Evolutionary conservation across 2,888 invertebrate genomes (phyloP), one percentile per base, ranked within the genome.

Genomic region (Hyppa rectilinea): DNA sequence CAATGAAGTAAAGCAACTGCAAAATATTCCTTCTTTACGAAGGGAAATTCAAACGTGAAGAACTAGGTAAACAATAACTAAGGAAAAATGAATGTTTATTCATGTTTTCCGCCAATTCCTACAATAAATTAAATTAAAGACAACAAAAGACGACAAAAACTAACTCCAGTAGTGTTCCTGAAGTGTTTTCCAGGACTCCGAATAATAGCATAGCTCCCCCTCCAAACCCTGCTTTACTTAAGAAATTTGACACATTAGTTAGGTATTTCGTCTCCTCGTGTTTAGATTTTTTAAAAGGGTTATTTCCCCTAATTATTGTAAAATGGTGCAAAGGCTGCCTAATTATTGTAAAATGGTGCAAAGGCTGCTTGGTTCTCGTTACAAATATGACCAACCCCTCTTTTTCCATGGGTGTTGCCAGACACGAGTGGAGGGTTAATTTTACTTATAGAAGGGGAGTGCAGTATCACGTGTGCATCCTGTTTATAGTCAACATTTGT

Each of bases 31-130:
- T 4, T 29, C 12, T 49, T 47, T 52, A 0, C 31, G 14, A 78
- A 56, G 36, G 49, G 55, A 53, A 58, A 40, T 75, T n/a, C 34
- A 67, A 47, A 7, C 31, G 6, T 38, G 4, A 40, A 50, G 14
- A 78, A 61, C 26, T 38, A 53, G 4, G 36, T 68, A 59, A 80
- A 63, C 26, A 63, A 53, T 38, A 58, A 49, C 26, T 43, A 17
- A 53, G 69, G 36, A 78, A 60, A 77, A 80, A 6, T 52, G 0
- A 50, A 43, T 43, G 50, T 20, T 75, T 73, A 75, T 36, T 68
- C 38, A 14, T 38, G 45, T 67, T 75, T 72, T 50, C 38, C 38
- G 17, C 45, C 52, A 6, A 60, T 75, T 63, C 53, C 4, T n/a
- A 26, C 53, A 80, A 75, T 36, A 0, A 23, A 7, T 17, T 10